phyloP scores from a whole-genome alignment of 2,888 invertebrate genomes.

The Salticus scenicus region DNA sequence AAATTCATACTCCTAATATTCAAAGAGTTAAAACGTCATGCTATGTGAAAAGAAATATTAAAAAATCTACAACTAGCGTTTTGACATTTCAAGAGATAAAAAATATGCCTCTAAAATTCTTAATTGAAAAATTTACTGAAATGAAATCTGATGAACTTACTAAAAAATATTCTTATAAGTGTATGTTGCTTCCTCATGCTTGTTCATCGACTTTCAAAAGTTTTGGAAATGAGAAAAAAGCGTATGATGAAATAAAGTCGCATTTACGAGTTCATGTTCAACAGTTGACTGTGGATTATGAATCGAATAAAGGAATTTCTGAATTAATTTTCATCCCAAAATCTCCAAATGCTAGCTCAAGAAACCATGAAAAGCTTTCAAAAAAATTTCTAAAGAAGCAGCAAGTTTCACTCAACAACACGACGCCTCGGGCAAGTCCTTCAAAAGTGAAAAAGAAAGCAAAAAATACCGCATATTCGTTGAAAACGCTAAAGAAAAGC shows the following conservation, averaged over 20 bases:
- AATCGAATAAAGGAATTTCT: not conserved
- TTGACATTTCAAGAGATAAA: constrained; percentile 59
- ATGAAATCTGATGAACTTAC: constrained; percentile 78
- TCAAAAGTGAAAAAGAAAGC: not conserved
- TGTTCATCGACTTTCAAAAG: constrained; percentile 78
- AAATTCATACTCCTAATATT: not conserved
- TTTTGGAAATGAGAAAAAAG: constrained; percentile 79
- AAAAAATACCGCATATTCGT: not conserved
- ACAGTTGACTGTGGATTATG: not conserved
- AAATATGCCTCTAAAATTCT: constrained; percentile 58
- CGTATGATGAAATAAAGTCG: constrained; percentile 78
- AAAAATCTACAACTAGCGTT: not conserved
- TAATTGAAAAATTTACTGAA: constrained; percentile 78
- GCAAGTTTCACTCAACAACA: not conserved
- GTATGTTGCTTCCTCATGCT: constrained; percentile 77
- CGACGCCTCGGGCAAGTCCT: not conserved
- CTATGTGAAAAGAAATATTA: not conserved
- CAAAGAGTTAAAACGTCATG: not conserved
- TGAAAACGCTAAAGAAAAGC: not conserved
- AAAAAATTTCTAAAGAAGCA: constrained; percentile 7
- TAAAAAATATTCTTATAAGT: constrained; percentile 78
- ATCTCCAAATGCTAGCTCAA: not conserved
- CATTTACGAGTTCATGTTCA: constrained; percentile 77
- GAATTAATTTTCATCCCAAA: not conserved
- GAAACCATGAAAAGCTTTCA: not conserved